Evolutionary conservation across 2,113 vertebrate genomes (phyloP), one percentile per base, ranked within the genome.

Genomic region (Hirundichthys speculiger): DNA sequence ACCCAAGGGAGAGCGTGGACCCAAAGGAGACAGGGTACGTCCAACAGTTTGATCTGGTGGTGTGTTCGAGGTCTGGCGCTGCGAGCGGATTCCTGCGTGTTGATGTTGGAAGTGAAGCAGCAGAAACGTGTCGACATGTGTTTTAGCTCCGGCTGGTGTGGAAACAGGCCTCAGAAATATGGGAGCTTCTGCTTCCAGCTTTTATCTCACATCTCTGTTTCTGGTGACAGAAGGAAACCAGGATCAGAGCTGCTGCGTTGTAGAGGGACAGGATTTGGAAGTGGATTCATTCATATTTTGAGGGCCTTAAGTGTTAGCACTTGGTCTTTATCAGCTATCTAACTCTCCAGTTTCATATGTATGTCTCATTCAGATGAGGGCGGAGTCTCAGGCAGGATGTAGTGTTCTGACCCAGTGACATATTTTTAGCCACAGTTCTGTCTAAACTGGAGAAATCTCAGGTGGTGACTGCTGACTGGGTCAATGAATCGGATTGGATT

Each of bases 21-120:
- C 93, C 71, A 96, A 90, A 82, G 97, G 96, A 80, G 95, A 96
- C 0, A 93, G 91, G 90, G 97, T 98, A 93, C 62, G 94, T 76
- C 39, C 53, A n/a, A n/a, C 50, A 24, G 67, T 27, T 45, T 27
- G 5, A 16, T 71, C 21, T 61, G 2, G 12, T 20, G 59, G 53
- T 65, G 47, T 8, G 16, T 68, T 55, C 10, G 51, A 21, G 5
- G 50, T 61, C 34, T 51, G 54, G 2, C 21, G 13, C 40, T 25
- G 18, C 11, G 27, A n/a, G 3, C 15, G 4, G 52, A 42, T 41
- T 48, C 57, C 16, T 18, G 21, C 39, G 40, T 47, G 42, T 18
- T 62, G 40, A 22, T 38, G 43, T 25, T 55, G 25, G 34, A 41
- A 46, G 4, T 24, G 41, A 53, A 24, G 34, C 13, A 41, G 45